Evolutionary conservation across 2,888 invertebrate species (phyloP).

Genomic region (Lepidonotus clava): DNA sequence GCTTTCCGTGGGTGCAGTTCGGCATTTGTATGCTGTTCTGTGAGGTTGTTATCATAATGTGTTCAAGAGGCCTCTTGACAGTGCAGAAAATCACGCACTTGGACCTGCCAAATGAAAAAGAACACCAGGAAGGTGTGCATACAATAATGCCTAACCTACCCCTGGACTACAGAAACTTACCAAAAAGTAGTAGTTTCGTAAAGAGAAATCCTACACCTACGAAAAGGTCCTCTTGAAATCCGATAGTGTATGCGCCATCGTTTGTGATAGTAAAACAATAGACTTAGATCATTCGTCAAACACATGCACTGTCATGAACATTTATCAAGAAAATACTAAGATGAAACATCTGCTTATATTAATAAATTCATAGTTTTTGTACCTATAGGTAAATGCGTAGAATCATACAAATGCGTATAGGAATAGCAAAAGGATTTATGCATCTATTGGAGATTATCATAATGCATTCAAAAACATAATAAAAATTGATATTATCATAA

Average conservation of each 20-base stretch:
- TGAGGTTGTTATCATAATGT: slow-evolving; percentile 48
- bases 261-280: too few relatives aligned
- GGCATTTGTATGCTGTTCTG: slow-evolving; percentile 26
- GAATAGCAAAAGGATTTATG: too few relatives aligned
- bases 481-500: too few relatives aligned
- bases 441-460: too few relatives aligned
- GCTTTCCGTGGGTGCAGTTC: not conserved
- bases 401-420: too few relatives aligned
- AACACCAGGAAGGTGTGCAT: not conserved
- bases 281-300: too few relatives aligned
- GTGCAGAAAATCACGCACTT: slow-evolving; percentile 35
- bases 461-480: too few relatives aligned
- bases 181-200: not conserved
- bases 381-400: too few relatives aligned
- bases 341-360: too few relatives aligned
- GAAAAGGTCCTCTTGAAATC: not conserved
- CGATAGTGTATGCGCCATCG: not conserved
- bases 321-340: too few relatives aligned
- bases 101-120: not conserved
- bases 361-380: too few relatives aligned
- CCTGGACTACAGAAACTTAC: not conserved
- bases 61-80: slow-evolving; percentile 31
- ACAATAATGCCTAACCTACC: not conserved
- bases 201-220: not conserved
- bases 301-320: too few relatives aligned